Conservation (phyloP, 2,888 invertebrate genomes). For the Drosophila acutilabella region DNA sequence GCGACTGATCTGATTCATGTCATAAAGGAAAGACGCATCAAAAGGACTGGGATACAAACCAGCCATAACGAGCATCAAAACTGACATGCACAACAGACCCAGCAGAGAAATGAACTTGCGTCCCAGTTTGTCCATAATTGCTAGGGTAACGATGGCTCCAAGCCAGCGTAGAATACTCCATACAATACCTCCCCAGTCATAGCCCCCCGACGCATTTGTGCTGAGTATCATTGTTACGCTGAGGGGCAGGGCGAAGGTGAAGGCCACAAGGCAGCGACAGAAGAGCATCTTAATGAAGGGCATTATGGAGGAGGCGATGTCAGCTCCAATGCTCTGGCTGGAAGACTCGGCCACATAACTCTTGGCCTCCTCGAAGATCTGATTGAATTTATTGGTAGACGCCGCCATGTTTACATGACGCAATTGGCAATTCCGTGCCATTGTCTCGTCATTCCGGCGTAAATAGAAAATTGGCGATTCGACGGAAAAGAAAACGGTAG, state of each 20-base stretch:
- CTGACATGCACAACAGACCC: constrained; percentile 63
- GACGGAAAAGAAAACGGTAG: constrained; percentile 31
- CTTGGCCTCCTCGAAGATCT: constrained; percentile 65
- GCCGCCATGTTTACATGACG: constrained; percentile 42
- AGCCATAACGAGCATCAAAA: constrained; percentile 65
- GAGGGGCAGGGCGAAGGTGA: constrained; percentile 76
- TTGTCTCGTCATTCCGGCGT: constrained; percentile 61
- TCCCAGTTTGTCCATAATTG: constrained; percentile 61
- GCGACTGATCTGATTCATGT: constrained; percentile 52
- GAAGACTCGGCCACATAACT: constrained; percentile 63
- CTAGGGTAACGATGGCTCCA: constrained; percentile 53
- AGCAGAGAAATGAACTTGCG: constrained; percentile 64
- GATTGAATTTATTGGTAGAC: constrained; percentile 35
- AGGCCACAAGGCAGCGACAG: constrained; percentile 73
- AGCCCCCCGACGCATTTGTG: neutral
- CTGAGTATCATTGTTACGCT: constrained; percentile 33
- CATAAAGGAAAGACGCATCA: constrained; percentile 2
- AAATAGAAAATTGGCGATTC: constrained; percentile 79
- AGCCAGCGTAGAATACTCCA: constrained; percentile 65
- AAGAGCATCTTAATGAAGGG: constrained; percentile 75
- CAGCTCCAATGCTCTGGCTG: constrained; percentile 30
- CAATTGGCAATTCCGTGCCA: constrained; percentile 56
- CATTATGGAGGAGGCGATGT: constrained; percentile 40
- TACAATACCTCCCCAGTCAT: constrained; percentile 55
- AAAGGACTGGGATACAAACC: constrained; percentile 38